Evolutionary conservation across 2,888 invertebrate genomes (phyloP).

Genomic region (Macrophya annulata): DNA sequence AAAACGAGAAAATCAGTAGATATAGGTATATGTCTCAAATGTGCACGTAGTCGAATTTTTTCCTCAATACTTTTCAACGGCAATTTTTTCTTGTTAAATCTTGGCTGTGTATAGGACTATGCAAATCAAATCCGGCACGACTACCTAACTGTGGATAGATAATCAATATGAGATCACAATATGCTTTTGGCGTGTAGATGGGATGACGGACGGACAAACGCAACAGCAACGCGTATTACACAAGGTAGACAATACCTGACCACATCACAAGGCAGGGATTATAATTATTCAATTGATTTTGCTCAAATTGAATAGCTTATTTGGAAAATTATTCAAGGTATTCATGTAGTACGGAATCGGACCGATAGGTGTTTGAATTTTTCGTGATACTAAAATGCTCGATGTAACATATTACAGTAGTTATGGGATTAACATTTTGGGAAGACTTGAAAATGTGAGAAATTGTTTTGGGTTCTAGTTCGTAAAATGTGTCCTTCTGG

Average conservation of each 20-base stretch:
- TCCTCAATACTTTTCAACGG: background rate
- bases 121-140: conserved; percentile 2
- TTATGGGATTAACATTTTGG: background rate
- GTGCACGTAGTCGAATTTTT: background rate
- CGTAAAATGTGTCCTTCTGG: background rate
- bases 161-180: conserved; percentile 23
- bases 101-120: background rate
- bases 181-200: background rate
- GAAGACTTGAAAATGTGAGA: background rate
- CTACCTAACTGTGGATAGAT: background rate
- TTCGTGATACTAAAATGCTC: background rate
- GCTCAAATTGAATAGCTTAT: background rate
- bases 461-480: background rate
- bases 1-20: background rate
- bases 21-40: background rate
- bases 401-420: background rate
- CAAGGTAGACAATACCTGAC: conserved; percentile 29
- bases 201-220: conserved; percentile 4
- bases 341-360: background rate
- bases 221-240: conserved; percentile 7
- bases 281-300: conserved; percentile 18
- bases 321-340: background rate
- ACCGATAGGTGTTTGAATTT: background rate
- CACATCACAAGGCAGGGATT: conserved; percentile 25
- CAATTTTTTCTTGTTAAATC: background rate